Base-by-base conservation (phyloP, 2,888 invertebrate genomes). In the Morinoia aosen region DNA sequence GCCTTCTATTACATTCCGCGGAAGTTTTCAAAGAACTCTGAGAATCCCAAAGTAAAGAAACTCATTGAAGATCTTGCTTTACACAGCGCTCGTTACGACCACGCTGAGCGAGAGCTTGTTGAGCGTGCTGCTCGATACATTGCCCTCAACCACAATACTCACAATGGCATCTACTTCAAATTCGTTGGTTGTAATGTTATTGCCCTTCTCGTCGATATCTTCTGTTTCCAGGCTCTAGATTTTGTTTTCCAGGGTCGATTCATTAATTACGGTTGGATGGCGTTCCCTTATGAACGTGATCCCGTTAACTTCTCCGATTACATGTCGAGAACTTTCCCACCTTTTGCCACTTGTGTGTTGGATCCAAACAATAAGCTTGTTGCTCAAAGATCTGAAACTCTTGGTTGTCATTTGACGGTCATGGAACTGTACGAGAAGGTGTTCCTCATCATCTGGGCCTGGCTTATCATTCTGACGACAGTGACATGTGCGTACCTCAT, bases 351-450 rank as follows among this genome's bases (percentile, higher is more conserved):
- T 95, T 96, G 96, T 57, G 96, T 96, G 88, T 95, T 96, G 58
- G 95, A 95, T 40, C 95, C 95, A 25, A 93, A 64, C 3, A 96
- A 96, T 95, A 96, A 96, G 57, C 95, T 96, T 93, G 95, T 96
- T 39, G 96, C 95, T 57, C 95, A 96, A 61, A 95, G 96, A 58
- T 96, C 96, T 25, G 96, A 96, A 94, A 96, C 95, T 58, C 95
- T 96, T 58, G 96, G 96, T 96, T 96, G 96, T 76, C 96, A 96
- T 88, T 91, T 96, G 76, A 96, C 96, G n/a, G 96, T 96, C 95
- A 96, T 96, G 96, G 96, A 96, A 91, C 95, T 96, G 16, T 96
- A 96, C 88, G 96, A 96, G 58, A 96, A 96, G 91, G 96, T 96
- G 61, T 96, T 96, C 94, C 91, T 96, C 48, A 95, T 96, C 39